Evolutionary conservation across 1,140 invertebrate species (phyloP).

Genomic region (Drosophila kanapiae): DNA sequence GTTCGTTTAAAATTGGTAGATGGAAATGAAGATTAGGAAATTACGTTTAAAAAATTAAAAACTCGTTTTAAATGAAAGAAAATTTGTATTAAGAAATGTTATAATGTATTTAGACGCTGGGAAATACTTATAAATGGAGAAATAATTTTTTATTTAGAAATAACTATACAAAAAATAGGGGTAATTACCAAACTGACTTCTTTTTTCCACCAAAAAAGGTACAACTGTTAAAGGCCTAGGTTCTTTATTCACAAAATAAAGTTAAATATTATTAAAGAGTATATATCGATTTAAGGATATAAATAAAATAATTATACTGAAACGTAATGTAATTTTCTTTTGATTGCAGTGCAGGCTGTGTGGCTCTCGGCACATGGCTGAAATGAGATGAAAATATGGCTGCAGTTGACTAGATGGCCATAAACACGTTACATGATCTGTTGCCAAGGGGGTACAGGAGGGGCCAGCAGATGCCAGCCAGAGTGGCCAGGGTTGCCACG

Average conservation of each 20-base stretch:
- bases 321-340: no score
- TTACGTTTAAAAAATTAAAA: no score
- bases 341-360: slow-evolving; percentile 22
- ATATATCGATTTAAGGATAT: neutral
- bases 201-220: neutral
- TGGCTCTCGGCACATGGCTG: slow-evolving; percentile 13
- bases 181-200: neutral
- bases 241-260: neutral
- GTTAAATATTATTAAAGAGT: neutral
- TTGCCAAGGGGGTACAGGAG: neutral
- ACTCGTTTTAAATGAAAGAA: neutral
- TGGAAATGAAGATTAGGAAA: neutral
- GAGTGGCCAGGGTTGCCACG: slow-evolving; percentile 18
- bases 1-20: rapidly evolving
- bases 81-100: no score
- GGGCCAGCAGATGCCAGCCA: neutral
- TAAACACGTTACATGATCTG: slow-evolving; percentile 53
- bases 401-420: slow-evolving; percentile 38
- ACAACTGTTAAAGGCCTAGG: neutral
- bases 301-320: no score
- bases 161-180: neutral
- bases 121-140: no score
- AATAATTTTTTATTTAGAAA: neutral
- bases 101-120: neutral
- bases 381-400: slow-evolving; percentile 48